Conservation (phyloP, 2,888 invertebrate genomes). For the Sarcophaga rosellei region DNA sequence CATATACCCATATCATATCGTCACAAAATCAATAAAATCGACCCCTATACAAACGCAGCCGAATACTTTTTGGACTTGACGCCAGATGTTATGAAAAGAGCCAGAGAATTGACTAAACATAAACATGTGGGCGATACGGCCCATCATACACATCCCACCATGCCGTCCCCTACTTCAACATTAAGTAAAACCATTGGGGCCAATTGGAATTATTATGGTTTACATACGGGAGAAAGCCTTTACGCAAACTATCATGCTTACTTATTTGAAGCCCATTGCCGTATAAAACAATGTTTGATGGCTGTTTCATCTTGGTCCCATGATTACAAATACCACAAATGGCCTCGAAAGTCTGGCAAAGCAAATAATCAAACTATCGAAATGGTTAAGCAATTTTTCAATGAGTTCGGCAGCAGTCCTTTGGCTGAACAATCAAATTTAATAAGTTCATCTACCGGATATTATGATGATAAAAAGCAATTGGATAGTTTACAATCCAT, state of each 20-base stretch:
- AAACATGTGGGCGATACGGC: constrained; percentile 75
- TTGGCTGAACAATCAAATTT: constrained; percentile 59
- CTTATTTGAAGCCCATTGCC: constrained; percentile 90
- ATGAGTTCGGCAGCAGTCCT: constrained; percentile 74
- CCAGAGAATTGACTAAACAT: constrained; percentile 77
- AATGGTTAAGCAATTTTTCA: constrained; percentile 79
- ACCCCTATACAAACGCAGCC: constrained; percentile 88
- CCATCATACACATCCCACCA: constrained; percentile 68
- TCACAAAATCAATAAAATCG: constrained; percentile 86
- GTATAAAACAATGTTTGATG: constrained; percentile 87
- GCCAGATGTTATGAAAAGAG: constrained; percentile 83
- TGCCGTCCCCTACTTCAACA: constrained; percentile 75
- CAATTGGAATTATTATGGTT: constrained; percentile 83
- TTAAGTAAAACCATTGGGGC: constrained; percentile 81
- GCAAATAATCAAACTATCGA: constrained; percentile 76
- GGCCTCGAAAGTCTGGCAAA: constrained; percentile 74
- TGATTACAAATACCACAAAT: constrained; percentile 86
- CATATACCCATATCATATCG: constrained; percentile 90
- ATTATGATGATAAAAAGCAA: constrained; percentile 76
- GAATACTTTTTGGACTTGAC: constrained; percentile 89
- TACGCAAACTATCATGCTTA: constrained; percentile 93
- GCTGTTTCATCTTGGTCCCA: constrained; percentile 91
- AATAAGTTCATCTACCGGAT: constrained; percentile 20
- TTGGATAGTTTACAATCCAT: constrained; percentile 86
- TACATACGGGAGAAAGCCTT: constrained; percentile 85